Evolutionary conservation across 1,140 invertebrate species (phyloP), one percentile per base, ranked within the genome.

Genomic region (Trachymyrmex septentrionalis): DNA sequence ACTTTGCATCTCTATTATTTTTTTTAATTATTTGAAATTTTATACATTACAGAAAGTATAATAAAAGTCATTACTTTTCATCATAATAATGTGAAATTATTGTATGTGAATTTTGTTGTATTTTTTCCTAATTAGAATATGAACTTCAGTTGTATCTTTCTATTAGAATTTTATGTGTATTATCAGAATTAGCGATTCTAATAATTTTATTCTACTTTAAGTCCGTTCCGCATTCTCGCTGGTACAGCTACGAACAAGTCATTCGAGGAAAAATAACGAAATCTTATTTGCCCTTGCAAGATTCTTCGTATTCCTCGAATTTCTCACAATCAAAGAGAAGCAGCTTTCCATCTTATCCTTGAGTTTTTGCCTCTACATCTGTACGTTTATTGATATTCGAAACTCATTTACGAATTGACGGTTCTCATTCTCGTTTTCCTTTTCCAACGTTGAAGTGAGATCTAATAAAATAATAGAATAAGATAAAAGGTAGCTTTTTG

Each of bases 261-360:
- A 38, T 48, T 63, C 44, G 12, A 9, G 3, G 19, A 24, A 78
- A 78, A 81, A 71, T 57, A 14, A 69, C 9, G 48, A 57, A 81
- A 34, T 19, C 64, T 80, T 21, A 21, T 21, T 71, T 69, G 30
- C 34, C 64, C 48, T 71, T 78, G 76, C 9, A 14, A 66, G 2
- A n/a, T 14, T 80, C 27, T 55, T 30, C 34, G 61, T 71, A 69
- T 57, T 80, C 21, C 21, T 71, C n/a, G 27, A 69, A 67, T 30
- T 30, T 71, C 30, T 14, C 48, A 34, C 30, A 34, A 34, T 34
- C 30, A 24, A 7, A 24, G 48, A 48, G 30, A 75, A 69, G 24
- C 63, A 64, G 30, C 88, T 90, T 91, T 91, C 88, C 30, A 80
- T 84, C 38, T 53, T 85, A 88, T 87, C 90, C 82, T 91, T 91